phyloP scores from a whole-genome alignment of 2,113 vertebrate species.

The Columbina picui region DNA sequence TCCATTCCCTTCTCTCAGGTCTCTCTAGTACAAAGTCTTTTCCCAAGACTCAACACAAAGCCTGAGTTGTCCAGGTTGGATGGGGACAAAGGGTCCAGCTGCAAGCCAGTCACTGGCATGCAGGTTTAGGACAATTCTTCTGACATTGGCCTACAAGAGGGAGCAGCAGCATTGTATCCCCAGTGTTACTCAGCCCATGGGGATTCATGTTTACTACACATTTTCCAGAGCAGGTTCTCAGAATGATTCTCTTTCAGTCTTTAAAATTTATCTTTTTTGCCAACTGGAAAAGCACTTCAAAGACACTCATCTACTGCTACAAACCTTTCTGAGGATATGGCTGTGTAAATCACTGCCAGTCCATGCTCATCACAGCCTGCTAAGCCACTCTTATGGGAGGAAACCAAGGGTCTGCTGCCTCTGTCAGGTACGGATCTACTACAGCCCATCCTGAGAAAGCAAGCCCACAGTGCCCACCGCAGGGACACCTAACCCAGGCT shows the following conservation, averaged over 20 bases:
- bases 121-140: not conserved
- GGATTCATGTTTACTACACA: not conserved
- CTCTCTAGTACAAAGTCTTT: not conserved
- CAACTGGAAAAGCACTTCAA: not conserved
- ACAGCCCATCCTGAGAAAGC: conserved; percentile 22
- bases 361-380: not conserved
- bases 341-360: not conserved
- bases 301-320: not conserved
- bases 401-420: conserved; percentile 46
- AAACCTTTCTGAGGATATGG: not conserved
- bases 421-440: conserved; percentile 8
- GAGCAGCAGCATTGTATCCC: not conserved
- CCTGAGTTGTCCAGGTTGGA: not conserved
- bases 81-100: not conserved
- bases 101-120: not conserved
- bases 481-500: not conserved
- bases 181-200: not conserved
- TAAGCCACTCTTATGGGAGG: not conserved
- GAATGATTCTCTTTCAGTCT: not conserved
- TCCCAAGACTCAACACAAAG: not conserved
- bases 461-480: conserved; percentile 51
- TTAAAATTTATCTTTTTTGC: not conserved
- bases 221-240: not conserved
- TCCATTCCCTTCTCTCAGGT: no score
- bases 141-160: not conserved